Percentiles rank a stretch among this genome's conserved stretches.
Evolutionary conservation across 30 jellyfish, hydroid and myxozoan genomes (phyloP).

Genomic region (Turritopsis dohrnii): DNA sequence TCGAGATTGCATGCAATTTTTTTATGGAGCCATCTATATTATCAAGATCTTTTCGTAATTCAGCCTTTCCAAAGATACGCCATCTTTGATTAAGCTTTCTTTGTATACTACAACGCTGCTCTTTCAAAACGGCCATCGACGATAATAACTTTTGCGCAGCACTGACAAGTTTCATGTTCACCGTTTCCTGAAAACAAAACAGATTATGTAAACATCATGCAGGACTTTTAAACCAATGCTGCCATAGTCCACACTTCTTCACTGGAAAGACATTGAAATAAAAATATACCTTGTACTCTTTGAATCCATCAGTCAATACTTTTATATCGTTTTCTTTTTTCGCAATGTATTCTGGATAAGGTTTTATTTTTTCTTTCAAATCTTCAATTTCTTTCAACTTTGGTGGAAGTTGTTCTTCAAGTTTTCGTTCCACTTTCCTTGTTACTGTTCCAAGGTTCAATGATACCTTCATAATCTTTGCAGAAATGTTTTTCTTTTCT

Average conservation of each 20-base stretch:
- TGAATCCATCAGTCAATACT: not conserved
- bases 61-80: not conserved
- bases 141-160: not conserved
- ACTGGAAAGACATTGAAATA: not conserved
- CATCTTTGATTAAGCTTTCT: not conserved
- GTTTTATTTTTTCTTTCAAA: not conserved
- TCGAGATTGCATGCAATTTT: not conserved
- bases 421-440: not conserved
- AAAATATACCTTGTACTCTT: not conserved
- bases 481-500: not conserved
- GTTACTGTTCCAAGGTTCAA: not conserved
- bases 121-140: not conserved
- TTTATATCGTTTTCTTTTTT: not conserved
- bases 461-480: not conserved
- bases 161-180: not conserved
- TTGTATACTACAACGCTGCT: not conserved
- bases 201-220: not conserved
- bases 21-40: not conserved
- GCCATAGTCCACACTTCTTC: not conserved
- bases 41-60: not conserved
- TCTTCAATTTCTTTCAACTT: not conserved
- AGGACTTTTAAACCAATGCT: not conserved
- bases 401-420: not conserved
- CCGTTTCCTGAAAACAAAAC: not conserved
- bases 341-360: not conserved